phyloP scores from a whole-genome alignment of 2,113 vertebrate genomes.

The Tetrax tetrax region DNA sequence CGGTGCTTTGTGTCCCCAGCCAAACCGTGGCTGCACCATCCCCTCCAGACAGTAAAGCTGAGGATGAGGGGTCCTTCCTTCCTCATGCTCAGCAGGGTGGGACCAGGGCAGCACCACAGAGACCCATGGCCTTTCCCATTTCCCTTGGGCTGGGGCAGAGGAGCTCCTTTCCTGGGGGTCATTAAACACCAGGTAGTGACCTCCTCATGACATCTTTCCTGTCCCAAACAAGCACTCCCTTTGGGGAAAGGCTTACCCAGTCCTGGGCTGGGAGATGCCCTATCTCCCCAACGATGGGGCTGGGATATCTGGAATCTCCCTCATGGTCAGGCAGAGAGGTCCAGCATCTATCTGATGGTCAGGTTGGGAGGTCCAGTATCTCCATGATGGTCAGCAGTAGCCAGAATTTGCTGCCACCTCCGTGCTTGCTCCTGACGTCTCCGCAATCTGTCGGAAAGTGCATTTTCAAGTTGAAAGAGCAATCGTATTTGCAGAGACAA shows the following conservation, averaged over 20 bases:
- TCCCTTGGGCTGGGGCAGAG: background rate
- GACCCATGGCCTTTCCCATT: background rate
- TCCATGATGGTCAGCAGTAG: background rate
- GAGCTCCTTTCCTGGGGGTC: background rate
- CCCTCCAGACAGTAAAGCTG: background rate
- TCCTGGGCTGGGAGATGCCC: background rate
- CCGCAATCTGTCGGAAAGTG: background rate
- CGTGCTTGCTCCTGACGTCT: accelerated
- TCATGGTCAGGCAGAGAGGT: background rate
- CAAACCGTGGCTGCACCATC: background rate
- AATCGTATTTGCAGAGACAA: background rate
- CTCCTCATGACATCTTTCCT: accelerated
- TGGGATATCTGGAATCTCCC: background rate
- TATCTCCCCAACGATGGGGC: accelerated
- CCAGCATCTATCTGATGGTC: too few species aligned
- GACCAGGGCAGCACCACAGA: accelerated
- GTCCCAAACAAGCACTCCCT: background rate
- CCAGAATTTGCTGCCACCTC: background rate
- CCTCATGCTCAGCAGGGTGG: background rate
- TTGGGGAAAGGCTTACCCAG: background rate
- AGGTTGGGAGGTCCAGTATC: background rate
- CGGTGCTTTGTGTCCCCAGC: background rate
- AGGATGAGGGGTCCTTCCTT: background rate
- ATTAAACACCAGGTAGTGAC: accelerated
- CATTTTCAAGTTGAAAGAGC: background rate